Conservation (phyloP, 1,140 invertebrate species). For the Odontomachus brunneus region DNA sequence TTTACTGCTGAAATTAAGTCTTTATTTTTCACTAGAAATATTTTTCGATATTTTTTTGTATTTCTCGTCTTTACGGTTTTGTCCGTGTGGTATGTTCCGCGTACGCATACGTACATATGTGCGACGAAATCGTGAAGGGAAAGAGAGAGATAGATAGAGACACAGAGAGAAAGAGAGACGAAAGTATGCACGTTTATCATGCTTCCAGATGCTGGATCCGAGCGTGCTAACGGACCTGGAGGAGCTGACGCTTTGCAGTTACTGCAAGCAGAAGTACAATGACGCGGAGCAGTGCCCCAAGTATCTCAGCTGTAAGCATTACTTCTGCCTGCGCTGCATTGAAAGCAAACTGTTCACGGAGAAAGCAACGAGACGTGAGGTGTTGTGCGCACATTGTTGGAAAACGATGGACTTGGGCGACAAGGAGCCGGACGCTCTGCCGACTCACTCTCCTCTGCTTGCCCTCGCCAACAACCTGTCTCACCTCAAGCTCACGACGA, state of each 20-base stretch:
- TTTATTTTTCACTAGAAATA: too few relatives aligned
- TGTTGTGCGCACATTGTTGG: conserved; percentile 90
- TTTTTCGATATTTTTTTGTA: too few relatives aligned
- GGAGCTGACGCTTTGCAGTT: conserved; percentile 89
- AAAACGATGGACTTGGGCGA: conserved; percentile 88
- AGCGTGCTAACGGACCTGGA: conserved; percentile 88
- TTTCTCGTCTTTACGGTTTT: too few relatives aligned
- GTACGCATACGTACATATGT: neutral
- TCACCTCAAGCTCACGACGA: conserved; percentile 85
- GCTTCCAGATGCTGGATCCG: conserved; percentile 84
- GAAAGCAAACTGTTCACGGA: conserved; percentile 86
- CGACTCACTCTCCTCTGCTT: conserved; percentile 88
- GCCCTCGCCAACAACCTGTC: conserved; percentile 88
- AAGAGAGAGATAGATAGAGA: too few relatives aligned
- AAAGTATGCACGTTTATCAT: conserved; percentile 1
- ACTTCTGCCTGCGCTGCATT: conserved; percentile 91
- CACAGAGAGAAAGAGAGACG: neutral
- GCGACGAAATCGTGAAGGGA: neutral
- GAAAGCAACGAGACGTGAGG: conserved; percentile 86
- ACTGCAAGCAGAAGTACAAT: conserved; percentile 90
- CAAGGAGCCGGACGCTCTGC: conserved; percentile 88
- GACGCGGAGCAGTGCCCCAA: conserved; percentile 90
- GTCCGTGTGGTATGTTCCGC: too few relatives aligned
- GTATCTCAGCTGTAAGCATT: conserved; percentile 91
- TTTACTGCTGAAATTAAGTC: too few relatives aligned